These are phyloP conservation scores for Salmo trutta DNA, from an alignment of 2,797 vertebrate genomes.

Conservation along the genomic window DNA sequence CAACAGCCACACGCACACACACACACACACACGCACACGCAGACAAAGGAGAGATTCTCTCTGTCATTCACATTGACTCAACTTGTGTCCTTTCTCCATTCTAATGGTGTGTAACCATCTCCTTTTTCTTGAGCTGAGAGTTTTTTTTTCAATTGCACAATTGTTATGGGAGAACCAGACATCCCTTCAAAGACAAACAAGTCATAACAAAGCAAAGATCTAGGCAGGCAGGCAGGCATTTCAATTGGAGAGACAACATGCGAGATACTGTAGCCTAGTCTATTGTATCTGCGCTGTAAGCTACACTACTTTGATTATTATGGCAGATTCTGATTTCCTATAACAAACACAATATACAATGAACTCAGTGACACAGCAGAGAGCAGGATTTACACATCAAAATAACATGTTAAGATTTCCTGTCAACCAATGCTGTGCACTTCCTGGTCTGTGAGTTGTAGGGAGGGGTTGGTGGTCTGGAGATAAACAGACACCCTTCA, in stretches of 20 bases:
- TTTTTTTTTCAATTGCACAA: slow-evolving; percentile 46
- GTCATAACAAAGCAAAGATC: slow-evolving; percentile 65
- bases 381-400: slow-evolving; percentile 44
- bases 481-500: slow-evolving; percentile 67
- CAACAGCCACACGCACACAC: not conserved
- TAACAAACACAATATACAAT: not conserved
- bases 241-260: slow-evolving; percentile 24
- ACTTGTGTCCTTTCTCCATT: slow-evolving; percentile 24
- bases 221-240: slow-evolving; percentile 61
- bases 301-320: not conserved
- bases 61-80: slow-evolving; percentile 10
- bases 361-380: slow-evolving; percentile 36
- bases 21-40: not conserved
- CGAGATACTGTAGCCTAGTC: slow-evolving; percentile 50
- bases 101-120: slow-evolving; percentile 54
- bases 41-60: not conserved
- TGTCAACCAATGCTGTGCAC: slow-evolving; percentile 64
- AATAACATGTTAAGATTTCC: slow-evolving; percentile 56
- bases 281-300: not conserved
- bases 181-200: slow-evolving; percentile 71
- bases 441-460: slow-evolving; percentile 62
- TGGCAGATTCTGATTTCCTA: not conserved
- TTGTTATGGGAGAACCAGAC: slow-evolving; percentile 66
- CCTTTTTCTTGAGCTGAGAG: slow-evolving; percentile 50
- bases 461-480: slow-evolving; percentile 16